Evolutionary conservation across 2,113 vertebrate species (phyloP).

Genomic region (Pituophis catenifer): DNA sequence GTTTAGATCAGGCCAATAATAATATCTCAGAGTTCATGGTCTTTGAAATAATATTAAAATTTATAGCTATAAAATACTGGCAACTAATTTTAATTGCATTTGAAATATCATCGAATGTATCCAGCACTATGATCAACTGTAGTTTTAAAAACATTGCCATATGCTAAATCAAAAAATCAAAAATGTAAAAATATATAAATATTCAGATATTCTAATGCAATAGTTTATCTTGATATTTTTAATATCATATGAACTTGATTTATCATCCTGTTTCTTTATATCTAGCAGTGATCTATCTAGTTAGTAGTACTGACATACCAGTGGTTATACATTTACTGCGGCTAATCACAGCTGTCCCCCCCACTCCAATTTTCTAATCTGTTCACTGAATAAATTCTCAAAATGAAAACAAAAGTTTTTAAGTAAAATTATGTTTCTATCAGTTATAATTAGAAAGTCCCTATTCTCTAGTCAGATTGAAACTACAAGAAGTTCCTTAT

Average conservation of each 20-base stretch:
- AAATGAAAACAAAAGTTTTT: background rate
- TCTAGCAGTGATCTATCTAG: background rate
- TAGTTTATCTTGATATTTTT: background rate
- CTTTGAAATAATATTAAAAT: background rate
- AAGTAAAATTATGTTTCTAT: background rate
- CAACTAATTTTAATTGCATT: background rate
- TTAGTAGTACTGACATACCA: background rate
- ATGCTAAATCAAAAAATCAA: background rate
- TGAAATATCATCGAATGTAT: background rate
- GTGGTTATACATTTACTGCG: background rate
- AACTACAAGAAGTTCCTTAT: conserved; percentile 2
- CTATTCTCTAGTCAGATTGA: background rate
- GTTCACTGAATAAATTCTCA: background rate
- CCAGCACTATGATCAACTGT: background rate
- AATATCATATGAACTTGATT: background rate
- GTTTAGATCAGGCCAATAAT: background rate
- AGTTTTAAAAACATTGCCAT: background rate
- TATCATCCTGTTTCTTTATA: background rate
- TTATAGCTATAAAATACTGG: background rate
- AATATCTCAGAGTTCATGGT: background rate
- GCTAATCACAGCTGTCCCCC: background rate
- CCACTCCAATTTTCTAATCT: background rate
- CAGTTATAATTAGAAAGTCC: background rate
- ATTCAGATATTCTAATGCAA: background rate
- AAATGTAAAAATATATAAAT: background rate